Percentiles rank a stretch among this genome's conserved stretches.
Evolutionary conservation across 1,140 invertebrate genomes (phyloP).

Genomic region (Wiebesia pumilae): DNA sequence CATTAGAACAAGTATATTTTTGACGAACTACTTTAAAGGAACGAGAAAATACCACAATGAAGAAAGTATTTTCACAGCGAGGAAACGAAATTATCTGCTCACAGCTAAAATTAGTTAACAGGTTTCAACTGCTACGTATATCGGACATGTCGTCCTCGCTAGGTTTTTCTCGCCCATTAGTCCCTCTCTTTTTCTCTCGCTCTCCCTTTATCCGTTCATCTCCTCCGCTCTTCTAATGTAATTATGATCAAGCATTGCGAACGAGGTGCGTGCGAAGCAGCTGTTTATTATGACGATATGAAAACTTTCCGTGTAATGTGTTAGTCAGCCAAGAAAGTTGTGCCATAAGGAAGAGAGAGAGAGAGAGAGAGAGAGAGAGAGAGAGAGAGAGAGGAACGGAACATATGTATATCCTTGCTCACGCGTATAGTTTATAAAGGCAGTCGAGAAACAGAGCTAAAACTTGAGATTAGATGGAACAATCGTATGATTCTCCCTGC

Average conservation of each 20-base stretch:
- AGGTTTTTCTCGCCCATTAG: neutral
- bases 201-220: neutral
- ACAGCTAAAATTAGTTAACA: too few species aligned
- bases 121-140: too few species aligned
- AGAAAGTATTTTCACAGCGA: too few species aligned
- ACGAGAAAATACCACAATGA: too few species aligned
- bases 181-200: neutral
- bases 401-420: neutral
- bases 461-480: neutral
- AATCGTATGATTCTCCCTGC: neutral
- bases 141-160: neutral
- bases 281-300: constrained; percentile 32
- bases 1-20: too few species aligned
- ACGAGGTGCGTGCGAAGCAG: neutral
- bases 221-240: neutral
- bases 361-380: neutral
- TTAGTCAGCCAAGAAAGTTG: neutral
- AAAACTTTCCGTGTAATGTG: constrained; percentile 32
- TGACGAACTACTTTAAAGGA: too few species aligned
- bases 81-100: too few species aligned
- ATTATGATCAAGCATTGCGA: constrained; percentile 7
- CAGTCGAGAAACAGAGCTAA: neutral
- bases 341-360: neutral
- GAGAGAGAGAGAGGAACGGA: neutral
- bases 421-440: neutral